phyloP scores from a whole-genome alignment of 2,797 vertebrate species.

The Atherinosoma microstoma region DNA sequence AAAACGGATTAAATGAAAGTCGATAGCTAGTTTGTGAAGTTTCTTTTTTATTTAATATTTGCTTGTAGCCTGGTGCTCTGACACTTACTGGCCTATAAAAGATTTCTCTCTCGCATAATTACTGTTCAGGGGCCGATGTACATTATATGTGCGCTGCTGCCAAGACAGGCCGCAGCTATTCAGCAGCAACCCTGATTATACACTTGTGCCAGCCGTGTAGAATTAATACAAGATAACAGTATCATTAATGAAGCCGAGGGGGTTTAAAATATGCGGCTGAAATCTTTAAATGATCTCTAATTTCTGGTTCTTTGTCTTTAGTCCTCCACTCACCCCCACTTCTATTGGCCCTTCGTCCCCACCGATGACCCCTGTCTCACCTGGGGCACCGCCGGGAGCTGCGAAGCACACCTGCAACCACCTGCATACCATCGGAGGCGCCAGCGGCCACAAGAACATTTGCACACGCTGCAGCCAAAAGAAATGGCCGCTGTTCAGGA shows the following conservation, averaged over 20 bases:
- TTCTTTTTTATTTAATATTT: background rate
- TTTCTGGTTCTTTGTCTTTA: slow-evolving; percentile 10
- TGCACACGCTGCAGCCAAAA: slow-evolving; percentile 93
- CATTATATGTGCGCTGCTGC: too few species aligned
- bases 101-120: background rate
- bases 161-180: background rate
- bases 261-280: background rate
- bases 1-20: slow-evolving; percentile 33
- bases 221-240: background rate
- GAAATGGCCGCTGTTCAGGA: slow-evolving; percentile 91
- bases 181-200: background rate
- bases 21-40: slow-evolving; percentile 5
- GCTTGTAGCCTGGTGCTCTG: background rate
- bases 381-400: slow-evolving; percentile 80
- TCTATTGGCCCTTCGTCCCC: slow-evolving; percentile 69
- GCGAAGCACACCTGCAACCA: slow-evolving; percentile 91
- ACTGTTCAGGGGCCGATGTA: background rate
- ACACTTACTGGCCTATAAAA: background rate
- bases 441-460: slow-evolving; percentile 84
- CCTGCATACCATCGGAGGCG: slow-evolving; percentile 93
- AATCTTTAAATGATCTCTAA: background rate
- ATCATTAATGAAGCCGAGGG: background rate
- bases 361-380: slow-evolving; percentile 84
- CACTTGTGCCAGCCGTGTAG: slow-evolving; percentile 1
- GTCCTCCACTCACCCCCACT: slow-evolving; percentile 70